Evolutionary conservation across 1,140 invertebrate genomes (phyloP), one percentile per base, ranked within the genome.

Genomic region (Anastrepha ludens): DNA sequence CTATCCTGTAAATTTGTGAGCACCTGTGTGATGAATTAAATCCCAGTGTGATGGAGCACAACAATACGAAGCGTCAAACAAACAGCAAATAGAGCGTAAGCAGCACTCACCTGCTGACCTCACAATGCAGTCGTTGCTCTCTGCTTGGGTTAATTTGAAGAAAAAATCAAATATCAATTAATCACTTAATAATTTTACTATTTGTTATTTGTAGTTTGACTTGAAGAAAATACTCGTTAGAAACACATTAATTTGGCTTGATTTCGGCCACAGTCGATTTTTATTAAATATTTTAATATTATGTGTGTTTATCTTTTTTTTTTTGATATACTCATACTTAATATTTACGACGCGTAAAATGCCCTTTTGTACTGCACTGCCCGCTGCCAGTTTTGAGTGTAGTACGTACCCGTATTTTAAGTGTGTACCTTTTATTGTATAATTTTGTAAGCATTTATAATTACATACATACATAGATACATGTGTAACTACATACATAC

Each of bases 1-100:
- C 94, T 39, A 91, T 94, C 81, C 89, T 93, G 87, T 94, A 93
- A 92, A 86, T 58, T 15, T 87, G 17, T 78, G 44, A 60, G 55
- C 87, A 41, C 44, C 58, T 50, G 59, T 50, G 59, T 67, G 87
- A 87, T 64, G 62, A 88, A 62, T 58, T 20, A 86, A 88, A 70
- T 59, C 20, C 74, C 74, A 41, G 47, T 81, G 74, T 20, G n/a
- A 9, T 41, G 44, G 74, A 55, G 74, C 17, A n/a, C 15, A 47
- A 17, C 15, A 11, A 67, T 47, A 74, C 1, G 44, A 44, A 47
- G 41, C 9, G 41, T 29, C 29, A 29, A 17, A 41, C 41, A 65
- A 67, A 67, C 20, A 13, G 55, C 13, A 13, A 13, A 44, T 9
- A 4, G 5, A 47, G 17, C 5, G 39, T 6, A 85, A 58, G 86